Evolutionary conservation across 2,797 vertebrate species (phyloP).

Genomic region (Myotis daubentonii): DNA sequence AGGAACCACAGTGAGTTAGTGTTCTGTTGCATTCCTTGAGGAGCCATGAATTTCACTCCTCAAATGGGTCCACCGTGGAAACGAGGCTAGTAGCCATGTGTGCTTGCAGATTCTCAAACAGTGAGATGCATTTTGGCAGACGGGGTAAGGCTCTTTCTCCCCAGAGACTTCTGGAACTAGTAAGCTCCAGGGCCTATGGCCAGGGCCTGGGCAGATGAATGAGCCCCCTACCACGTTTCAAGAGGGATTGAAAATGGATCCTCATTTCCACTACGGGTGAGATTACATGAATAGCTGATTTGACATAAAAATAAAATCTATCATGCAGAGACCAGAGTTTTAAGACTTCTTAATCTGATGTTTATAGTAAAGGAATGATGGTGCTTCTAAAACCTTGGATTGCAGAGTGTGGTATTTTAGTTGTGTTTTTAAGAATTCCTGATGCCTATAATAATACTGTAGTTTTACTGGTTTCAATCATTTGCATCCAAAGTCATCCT

Average conservation of each 20-base stretch:
- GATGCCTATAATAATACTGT: not conserved
- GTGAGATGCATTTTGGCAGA: constrained; percentile 53
- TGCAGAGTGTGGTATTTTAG: not conserved
- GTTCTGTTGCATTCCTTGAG: constrained; percentile 47
- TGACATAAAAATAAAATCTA: not conserved
- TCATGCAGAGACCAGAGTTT: not conserved
- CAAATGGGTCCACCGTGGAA: constrained; percentile 46
- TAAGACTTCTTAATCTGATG: not conserved
- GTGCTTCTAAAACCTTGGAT: not conserved
- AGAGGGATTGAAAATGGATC: not conserved
- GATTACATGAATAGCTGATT: not conserved
- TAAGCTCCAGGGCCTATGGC: not conserved
- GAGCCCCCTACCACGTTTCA: not conserved
- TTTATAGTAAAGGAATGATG: not conserved
- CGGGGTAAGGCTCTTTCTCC: not conserved
- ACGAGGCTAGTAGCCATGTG: constrained; percentile 3
- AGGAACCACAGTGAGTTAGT: constrained; percentile 63
- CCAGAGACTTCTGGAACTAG: constrained; percentile 36
- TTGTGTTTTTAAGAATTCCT: not conserved
- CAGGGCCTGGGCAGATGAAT: not conserved
- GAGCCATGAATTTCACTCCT: constrained; percentile 64
- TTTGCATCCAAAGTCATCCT: not conserved
- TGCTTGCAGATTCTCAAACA: constrained; percentile 33
- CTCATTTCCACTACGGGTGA: not conserved
- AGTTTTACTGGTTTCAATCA: not conserved